These are phyloP conservation scores for Amphiprion percula DNA, from an alignment of 2,113 vertebrate genomes.

Conservation along the genomic window DNA sequence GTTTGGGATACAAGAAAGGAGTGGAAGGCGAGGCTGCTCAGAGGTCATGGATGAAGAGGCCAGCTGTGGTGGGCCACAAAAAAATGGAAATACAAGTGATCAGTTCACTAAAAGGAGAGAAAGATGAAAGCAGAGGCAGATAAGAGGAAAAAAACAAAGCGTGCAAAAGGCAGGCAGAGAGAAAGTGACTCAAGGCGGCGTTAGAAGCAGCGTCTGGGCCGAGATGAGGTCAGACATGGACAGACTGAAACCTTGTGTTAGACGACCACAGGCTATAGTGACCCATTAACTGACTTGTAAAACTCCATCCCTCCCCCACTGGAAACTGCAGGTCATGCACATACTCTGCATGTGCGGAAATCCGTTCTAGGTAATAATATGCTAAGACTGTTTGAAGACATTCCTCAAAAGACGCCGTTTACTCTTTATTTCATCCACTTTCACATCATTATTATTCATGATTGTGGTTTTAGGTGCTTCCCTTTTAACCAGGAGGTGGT, in stretches of 20 bases:
- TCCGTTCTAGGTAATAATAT: conserved; percentile 15
- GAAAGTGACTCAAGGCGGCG: conserved; percentile 39
- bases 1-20: conserved; percentile 17
- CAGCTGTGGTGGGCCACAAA: conserved; percentile 30
- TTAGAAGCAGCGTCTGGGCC: conserved; percentile 45
- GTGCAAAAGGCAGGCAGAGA: conserved; percentile 21
- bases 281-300: conserved; percentile 65
- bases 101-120: conserved; percentile 4
- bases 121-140: neutral
- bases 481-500: conserved; percentile 38
- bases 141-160: neutral
- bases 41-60: conserved; percentile 37
- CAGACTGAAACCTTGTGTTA: conserved; percentile 50
- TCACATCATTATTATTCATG: conserved; percentile 45
- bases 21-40: conserved; percentile 14
- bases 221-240: conserved; percentile 58
- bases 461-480: conserved; percentile 23
- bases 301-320: conserved; percentile 31
- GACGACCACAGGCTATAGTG: conserved; percentile 60
- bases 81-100: neutral
- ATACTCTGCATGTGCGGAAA: conserved; percentile 17
- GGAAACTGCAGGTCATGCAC: conserved; percentile 55
- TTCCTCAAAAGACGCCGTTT: conserved; percentile 9
- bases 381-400: neutral
- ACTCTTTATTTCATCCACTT: conserved; percentile 30